Conservation (phyloP, 2,888 invertebrate genomes). For the Strigamia transsilvanica region DNA sequence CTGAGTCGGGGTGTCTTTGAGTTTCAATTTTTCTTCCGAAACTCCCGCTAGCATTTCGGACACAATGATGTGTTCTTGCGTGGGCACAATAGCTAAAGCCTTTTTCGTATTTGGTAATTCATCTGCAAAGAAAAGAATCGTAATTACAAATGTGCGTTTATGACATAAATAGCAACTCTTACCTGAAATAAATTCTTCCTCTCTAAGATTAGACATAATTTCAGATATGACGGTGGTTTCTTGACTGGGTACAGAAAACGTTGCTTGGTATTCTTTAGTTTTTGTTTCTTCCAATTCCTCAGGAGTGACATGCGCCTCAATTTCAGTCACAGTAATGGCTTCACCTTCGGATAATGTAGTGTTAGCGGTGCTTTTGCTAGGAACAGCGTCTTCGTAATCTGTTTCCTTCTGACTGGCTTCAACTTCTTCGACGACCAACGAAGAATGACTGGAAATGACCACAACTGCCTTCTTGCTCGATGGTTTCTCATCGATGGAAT, state of each 20-base stretch:
- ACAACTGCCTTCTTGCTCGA: conserved; percentile 55
- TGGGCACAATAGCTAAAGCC: conserved; percentile 54
- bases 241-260: conserved; percentile 56
- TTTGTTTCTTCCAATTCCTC: conserved; percentile 45
- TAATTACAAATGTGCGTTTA: background rate
- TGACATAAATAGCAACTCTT: background rate
- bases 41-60: conserved; percentile 57
- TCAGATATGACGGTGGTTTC: conserved; percentile 57
- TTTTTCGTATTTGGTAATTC: conserved; percentile 52
- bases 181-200: conserved; percentile 56
- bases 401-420: conserved; percentile 57
- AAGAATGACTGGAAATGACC: conserved; percentile 56
- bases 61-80: conserved; percentile 57
- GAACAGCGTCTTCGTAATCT: conserved; percentile 13
- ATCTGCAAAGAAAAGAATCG: background rate
- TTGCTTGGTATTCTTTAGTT: conserved; percentile 55
- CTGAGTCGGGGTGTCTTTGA: conserved; percentile 52
- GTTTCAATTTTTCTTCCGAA: conserved; percentile 57
- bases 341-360: conserved; percentile 55
- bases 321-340: conserved; percentile 54
- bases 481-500: conserved; percentile 56
- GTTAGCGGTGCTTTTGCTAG: conserved; percentile 48
- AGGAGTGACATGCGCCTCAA: conserved; percentile 48
- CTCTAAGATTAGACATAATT: conserved; percentile 56
- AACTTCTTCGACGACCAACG: conserved; percentile 57